Evolutionary conservation across 1,140 invertebrate species (phyloP).

Genomic region (Apolygus lucorum): DNA sequence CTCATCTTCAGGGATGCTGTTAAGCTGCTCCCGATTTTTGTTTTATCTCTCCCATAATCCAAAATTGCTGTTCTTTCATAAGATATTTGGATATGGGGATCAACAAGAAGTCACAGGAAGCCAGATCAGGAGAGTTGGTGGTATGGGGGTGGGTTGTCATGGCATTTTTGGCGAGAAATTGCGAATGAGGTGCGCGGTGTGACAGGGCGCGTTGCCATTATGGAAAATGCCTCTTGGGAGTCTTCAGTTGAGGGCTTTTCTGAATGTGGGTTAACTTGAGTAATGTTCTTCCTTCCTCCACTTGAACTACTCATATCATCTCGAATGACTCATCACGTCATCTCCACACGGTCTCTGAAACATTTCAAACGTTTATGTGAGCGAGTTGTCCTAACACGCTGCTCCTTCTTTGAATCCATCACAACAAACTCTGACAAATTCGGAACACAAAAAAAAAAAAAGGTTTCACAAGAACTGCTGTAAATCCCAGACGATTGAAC

Average conservation of each 20-base stretch:
- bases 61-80: neutral
- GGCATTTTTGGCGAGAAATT: neutral
- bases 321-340: neutral
- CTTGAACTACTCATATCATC: neutral
- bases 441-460: neutral
- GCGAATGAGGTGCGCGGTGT: neutral
- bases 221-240: neutral
- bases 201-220: neutral
- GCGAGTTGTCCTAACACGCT: neutral
- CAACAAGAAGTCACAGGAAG: neutral
- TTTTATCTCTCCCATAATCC: neutral
- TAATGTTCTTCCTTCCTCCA: neutral
- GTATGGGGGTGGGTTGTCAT: neutral
- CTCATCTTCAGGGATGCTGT: neutral
- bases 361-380: neutral
- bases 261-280: neutral
- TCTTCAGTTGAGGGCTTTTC: neutral
- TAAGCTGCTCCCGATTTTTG: neutral
- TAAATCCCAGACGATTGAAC: too few relatives aligned
- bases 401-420: neutral
- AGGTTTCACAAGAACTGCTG: too few relatives aligned
- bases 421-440: neutral
- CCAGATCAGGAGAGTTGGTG: neutral
- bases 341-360: neutral
- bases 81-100: neutral